Conservation (phyloP, 2,113 vertebrate species). For the Neolamprologus ventralis region DNA sequence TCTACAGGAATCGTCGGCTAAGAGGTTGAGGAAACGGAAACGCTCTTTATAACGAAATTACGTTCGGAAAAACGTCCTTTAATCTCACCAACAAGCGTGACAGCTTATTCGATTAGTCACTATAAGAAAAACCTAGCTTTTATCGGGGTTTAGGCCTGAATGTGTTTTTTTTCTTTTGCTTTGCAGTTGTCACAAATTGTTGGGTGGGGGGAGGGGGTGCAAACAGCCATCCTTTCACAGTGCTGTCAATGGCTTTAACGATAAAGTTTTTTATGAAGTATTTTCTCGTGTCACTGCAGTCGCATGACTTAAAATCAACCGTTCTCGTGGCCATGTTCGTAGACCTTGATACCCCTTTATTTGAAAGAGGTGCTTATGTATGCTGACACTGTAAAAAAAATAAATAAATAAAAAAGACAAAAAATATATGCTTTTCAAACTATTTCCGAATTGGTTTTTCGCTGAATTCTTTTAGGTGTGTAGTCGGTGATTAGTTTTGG, state of each 20-base stretch:
- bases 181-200: conserved; percentile 62
- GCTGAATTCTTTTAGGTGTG: conserved; percentile 66
- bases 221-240: conserved; percentile 39
- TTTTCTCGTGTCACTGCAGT: conserved; percentile 70
- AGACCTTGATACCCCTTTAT: conserved; percentile 64
- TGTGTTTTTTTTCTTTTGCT: conserved; percentile 50
- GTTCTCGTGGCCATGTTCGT: conserved; percentile 75
- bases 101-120: conserved; percentile 51
- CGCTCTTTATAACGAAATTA: conserved; percentile 60
- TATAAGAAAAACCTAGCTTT: conserved; percentile 55
- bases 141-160: conserved; percentile 49
- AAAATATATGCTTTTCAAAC: conserved; percentile 66
- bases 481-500: conserved; percentile 62
- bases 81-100: conserved; percentile 52
- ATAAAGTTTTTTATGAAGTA: conserved; percentile 64
- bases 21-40: conserved; percentile 44
- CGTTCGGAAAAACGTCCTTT: conserved; percentile 41
- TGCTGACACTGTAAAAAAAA: conserved; percentile 68
- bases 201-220: background rate
- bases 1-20: conserved; percentile 59
- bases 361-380: conserved; percentile 68
- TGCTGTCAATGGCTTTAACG: conserved; percentile 70
- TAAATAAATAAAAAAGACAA: conserved; percentile 52
- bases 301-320: conserved; percentile 74
- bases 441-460: conserved; percentile 61